Percentiles rank a stretch among this genome's conserved stretches.
Evolutionary conservation across 1,140 invertebrate species (phyloP).

Genomic region (Trissolcus basalis): DNA sequence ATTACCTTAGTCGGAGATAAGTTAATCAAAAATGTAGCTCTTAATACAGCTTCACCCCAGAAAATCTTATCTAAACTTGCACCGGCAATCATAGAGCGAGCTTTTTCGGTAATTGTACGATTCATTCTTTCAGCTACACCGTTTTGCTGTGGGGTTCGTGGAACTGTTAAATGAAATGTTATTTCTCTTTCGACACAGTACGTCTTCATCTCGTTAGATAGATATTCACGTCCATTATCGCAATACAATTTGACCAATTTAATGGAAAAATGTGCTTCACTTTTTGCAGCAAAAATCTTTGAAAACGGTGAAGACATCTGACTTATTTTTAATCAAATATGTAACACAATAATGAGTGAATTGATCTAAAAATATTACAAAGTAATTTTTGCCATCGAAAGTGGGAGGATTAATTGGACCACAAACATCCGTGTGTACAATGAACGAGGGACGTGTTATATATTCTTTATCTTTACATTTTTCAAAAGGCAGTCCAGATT

Average conservation of each 20-base stretch:
- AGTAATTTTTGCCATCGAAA: not conserved
- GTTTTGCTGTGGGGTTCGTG: slow-evolving; percentile 67
- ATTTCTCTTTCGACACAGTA: slow-evolving; percentile 73
- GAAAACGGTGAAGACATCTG: not conserved
- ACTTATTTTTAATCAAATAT: not conserved
- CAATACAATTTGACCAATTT: no score
- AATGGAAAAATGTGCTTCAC: no score
- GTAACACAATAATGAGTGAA: slow-evolving; percentile 9
- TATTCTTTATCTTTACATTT: slow-evolving; percentile 1
- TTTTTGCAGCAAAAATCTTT: slow-evolving; percentile 62
- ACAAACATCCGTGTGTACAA: slow-evolving; percentile 8
- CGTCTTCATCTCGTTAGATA: slow-evolving; percentile 67
- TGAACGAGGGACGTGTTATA: slow-evolving; percentile 5
- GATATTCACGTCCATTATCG: slow-evolving; percentile 39
- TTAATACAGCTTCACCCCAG: slow-evolving; percentile 71
- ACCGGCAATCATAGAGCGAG: slow-evolving; percentile 19
- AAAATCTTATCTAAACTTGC: slow-evolving; percentile 60
- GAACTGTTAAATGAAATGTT: slow-evolving; percentile 70
- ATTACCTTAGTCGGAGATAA: not conserved
- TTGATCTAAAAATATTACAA: slow-evolving; percentile 3
- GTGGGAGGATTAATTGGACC: slow-evolving; percentile 2
- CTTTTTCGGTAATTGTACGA: slow-evolving; percentile 21
- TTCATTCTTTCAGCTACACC: slow-evolving; percentile 18
- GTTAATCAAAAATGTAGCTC: slow-evolving; percentile 27
- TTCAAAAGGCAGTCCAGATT: slow-evolving; percentile 6